Conservation (phyloP, 2,113 vertebrate genomes). For the Triplophysa rosa region DNA sequence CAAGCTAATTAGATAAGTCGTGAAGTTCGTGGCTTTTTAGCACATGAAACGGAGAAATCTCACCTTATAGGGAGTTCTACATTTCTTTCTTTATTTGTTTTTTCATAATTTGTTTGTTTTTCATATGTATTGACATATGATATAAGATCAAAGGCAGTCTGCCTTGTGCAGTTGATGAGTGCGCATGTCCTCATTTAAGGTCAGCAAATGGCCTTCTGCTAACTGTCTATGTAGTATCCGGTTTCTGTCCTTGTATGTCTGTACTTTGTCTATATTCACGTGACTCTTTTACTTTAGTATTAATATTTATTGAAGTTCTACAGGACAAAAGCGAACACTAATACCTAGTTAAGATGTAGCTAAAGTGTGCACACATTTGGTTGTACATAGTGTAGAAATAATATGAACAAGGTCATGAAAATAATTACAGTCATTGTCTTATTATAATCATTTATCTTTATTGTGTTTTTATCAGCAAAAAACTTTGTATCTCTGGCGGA, state of each 20-base stretch:
- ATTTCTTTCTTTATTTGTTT: too few relatives aligned
- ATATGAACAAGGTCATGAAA: neutral
- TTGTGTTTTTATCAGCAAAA: conserved; percentile 50
- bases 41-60: too few relatives aligned
- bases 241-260: conserved; percentile 37
- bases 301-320: neutral
- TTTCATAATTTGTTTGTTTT: too few relatives aligned
- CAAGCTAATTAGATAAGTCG: too few relatives aligned
- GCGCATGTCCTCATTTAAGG: conserved; percentile 6
- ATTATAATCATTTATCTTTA: too few relatives aligned
- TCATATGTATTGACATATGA: too few relatives aligned
- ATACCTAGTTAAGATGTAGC: neutral
- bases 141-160: neutral
- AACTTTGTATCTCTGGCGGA: conserved; percentile 71
- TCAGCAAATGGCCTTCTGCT: conserved; percentile 44
- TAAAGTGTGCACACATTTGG: neutral
- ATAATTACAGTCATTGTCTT: neutral
- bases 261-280: neutral
- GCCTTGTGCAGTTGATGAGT: neutral
- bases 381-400: neutral
- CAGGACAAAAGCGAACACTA: neutral
- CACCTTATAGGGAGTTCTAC: too few relatives aligned
- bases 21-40: too few relatives aligned
- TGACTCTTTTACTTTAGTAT: neutral
- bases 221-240: conserved; percentile 24